These are phyloP conservation scores for Erannis defoliaria DNA, from an alignment of 2,888 invertebrate genomes.

Conservation along the genomic window DNA sequence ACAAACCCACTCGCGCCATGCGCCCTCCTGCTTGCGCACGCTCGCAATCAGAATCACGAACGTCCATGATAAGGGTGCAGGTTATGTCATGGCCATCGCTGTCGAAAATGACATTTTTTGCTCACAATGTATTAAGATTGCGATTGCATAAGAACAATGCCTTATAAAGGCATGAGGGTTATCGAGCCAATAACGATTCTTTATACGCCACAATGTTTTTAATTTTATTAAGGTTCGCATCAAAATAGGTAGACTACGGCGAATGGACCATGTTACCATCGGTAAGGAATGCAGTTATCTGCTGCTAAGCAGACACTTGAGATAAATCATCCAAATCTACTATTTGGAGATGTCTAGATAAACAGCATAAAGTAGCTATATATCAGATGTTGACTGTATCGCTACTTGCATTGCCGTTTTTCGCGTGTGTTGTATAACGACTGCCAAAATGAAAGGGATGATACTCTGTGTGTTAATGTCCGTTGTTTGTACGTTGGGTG, in stretches of 20 bases:
- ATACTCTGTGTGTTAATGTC: slow-evolving; percentile 46
- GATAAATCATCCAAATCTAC: slow-evolving; percentile 49
- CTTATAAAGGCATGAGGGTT: slow-evolving; percentile 40
- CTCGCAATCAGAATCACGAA: no score
- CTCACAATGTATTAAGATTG: slow-evolving; percentile 41
- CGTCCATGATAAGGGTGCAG: no score
- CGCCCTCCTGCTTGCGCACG: no score
- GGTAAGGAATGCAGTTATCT: slow-evolving; percentile 39
- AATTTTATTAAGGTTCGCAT: no score
- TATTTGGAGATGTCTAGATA: slow-evolving; percentile 63
- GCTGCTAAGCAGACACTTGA: slow-evolving; percentile 49
- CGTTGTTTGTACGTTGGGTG: slow-evolving; percentile 46
- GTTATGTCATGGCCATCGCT: slow-evolving; percentile 42
- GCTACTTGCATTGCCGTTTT: slow-evolving; percentile 30
- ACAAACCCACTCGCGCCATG: no score
- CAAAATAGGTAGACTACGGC: background rate
- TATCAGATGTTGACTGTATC: slow-evolving; percentile 45
- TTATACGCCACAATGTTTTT: slow-evolving; percentile 20
- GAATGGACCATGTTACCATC: slow-evolving; percentile 20
- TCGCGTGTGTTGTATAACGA: slow-evolving; percentile 35
- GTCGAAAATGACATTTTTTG: slow-evolving; percentile 43
- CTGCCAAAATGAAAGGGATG: slow-evolving; percentile 48
- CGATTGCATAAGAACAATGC: slow-evolving; percentile 49
- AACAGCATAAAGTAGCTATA: slow-evolving; percentile 44
- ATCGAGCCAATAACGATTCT: slow-evolving; percentile 31